Base-by-base conservation (phyloP, 2,113 vertebrate species). In the Nanger granti region DNA sequence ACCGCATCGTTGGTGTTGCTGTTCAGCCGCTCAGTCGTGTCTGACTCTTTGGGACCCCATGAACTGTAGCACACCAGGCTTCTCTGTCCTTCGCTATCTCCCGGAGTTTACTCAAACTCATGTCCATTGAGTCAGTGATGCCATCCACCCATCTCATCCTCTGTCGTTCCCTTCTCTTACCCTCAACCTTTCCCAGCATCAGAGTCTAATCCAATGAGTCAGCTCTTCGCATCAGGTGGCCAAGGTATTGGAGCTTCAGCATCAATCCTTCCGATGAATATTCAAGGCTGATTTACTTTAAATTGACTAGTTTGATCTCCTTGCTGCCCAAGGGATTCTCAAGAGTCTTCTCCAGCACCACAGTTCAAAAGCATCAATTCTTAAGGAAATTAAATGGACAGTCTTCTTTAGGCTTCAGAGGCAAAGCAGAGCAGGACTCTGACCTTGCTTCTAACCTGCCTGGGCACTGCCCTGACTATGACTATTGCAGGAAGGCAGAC, bases 1-100 rank as follows among this genome's bases (percentile, higher is more conserved):
- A 14, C 62, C 3, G 0, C 1, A 3, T 6, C 20, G 34, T 4
- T 20, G 10, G 5, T 41, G 20, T 24, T 73, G 20, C 37, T 41
- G 10, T 37, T 73, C n/a, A 73, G 22, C 37, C 2, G 3, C 10
- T 41, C 22, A 73, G 20, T 12, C 10, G 0, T 73, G n/a, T 73
- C 69, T 0, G 10, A 73, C 69, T 73, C n/a, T 73, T 73, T 41
- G 69, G 69, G 69, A 73, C 69, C 4, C 10, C n/a, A 7, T 24
- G n/a, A 73, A 73, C 69, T 12, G n/a, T 37, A 24, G 10, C n/a
- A 6, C n/a, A 6, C n/a, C 69, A 41, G 20, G 10, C n/a, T 73
- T 73, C 69, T 73, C 20, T 41, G n/a, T 24, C n/a, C 22, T 41
- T 41, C 0, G 0, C 22, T 73, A 24, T 73, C 69, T 73, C 69